A percentile compares a stretch with the other conserved stretches of the same genome.
Conservation (phyloP, 2,797 vertebrate species). For the Rhinatrema bivittatum region DNA sequence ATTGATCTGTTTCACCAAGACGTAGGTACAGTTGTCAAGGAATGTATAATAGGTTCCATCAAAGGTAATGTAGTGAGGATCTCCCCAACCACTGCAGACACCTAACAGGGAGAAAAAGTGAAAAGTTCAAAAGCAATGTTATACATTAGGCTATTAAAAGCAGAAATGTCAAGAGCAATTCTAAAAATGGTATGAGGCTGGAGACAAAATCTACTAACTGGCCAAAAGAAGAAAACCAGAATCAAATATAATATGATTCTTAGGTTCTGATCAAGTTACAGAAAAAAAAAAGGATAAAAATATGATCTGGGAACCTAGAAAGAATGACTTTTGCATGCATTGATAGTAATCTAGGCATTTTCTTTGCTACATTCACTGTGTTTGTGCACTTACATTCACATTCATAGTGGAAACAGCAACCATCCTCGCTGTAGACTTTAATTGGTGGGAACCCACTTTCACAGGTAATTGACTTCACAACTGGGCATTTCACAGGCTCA, state of each 20-base stretch:
- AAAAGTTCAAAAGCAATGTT: not conserved
- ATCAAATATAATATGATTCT: no score
- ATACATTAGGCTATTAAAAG: no score
- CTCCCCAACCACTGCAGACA: conserved; percentile 66
- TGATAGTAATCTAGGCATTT: no score
- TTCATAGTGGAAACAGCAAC: conserved; percentile 74
- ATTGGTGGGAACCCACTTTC: conserved; percentile 52
- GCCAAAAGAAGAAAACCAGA: no score
- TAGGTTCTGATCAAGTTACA: no score
- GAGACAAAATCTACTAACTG: no score
- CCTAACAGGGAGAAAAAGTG: conserved; percentile 29
- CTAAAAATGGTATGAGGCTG: no score
- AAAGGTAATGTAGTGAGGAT: conserved; percentile 66
- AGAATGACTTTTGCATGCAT: no score
- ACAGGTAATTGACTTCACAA: conserved; percentile 44
- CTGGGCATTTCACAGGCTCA: conserved; percentile 30
- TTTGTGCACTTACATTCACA: conserved; percentile 73
- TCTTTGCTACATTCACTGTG: not conserved
- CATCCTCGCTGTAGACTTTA: conserved; percentile 45
- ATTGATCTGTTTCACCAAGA: conserved; percentile 57
- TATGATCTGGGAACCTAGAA: no score
- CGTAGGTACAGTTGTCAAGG: conserved; percentile 64
- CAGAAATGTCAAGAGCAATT: no score
- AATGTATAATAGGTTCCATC: conserved; percentile 65
- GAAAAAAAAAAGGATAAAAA: no score